Conservation (phyloP, 1,140 invertebrate genomes). For the Rhyacophila brunnea region DNA sequence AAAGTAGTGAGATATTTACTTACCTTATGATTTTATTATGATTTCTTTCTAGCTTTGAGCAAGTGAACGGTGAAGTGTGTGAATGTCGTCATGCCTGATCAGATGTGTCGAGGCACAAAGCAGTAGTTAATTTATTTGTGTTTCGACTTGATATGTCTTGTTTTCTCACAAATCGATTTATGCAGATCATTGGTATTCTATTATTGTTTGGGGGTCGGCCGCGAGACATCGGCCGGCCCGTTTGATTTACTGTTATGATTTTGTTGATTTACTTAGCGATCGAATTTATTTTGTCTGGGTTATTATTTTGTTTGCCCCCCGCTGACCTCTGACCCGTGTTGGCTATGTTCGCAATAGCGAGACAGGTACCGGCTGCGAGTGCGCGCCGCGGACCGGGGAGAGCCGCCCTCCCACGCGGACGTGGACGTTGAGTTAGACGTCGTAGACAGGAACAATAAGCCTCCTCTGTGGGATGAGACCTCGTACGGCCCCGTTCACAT, state of each 20-base stretch:
- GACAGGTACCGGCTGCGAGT: conserved; percentile 92
- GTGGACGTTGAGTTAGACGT: conserved; percentile 96
- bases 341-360: conserved; percentile 63
- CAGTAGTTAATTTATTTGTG: conserved; percentile 27
- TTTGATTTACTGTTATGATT: conserved; percentile 38
- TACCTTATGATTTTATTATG: conserved; percentile 27
- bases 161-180: conserved; percentile 30
- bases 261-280: conserved; percentile 36
- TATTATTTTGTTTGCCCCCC: conserved; percentile 44
- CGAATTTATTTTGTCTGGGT: conserved; percentile 35
- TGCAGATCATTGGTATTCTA: conserved; percentile 32
- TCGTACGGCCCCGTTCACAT: conserved; percentile 94
- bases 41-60: conserved; percentile 30
- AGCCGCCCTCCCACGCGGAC: conserved; percentile 83
- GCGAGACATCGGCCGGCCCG: conserved; percentile 31
- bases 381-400: conserved; percentile 88
- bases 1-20: conserved; percentile 25
- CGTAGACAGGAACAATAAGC: conserved; percentile 97
- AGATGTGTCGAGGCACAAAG: conserved; percentile 28
- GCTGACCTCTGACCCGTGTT: conserved; percentile 58
- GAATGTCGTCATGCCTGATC: conserved; percentile 29
- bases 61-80: conserved; percentile 28
- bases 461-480: conserved; percentile 89
- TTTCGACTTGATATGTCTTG: conserved; percentile 31
- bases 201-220: conserved; percentile 27